Evolutionary conservation across 2,888 invertebrate genomes (phyloP), one percentile per base, ranked within the genome.

Genomic region (Nasonovia ribisnigri): DNA sequence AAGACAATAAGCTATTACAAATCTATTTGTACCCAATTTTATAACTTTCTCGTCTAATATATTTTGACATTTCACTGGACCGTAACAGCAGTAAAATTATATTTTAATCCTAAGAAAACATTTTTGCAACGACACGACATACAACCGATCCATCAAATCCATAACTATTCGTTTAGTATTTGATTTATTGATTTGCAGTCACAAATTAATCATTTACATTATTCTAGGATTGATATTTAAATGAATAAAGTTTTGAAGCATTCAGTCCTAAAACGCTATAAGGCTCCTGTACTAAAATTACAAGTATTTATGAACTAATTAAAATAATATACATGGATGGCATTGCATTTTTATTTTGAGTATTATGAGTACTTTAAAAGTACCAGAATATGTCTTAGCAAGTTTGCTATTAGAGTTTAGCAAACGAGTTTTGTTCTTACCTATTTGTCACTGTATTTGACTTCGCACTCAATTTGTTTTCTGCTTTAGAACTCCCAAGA

Each of bases 1-100:
- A 11, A 90, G 24, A 90, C 90, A 90, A 90, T 90, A 60, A n/a
- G 43, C 46, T 57, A 89, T 60, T 57, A 89, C 43, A 60, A 54
- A 88, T 42, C 13, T 54, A 13, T 88, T 88, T 88, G 46, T 57
- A 88, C 20, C 77, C 8, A 24, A 77, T 77, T 77, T 20, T 77
- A 77, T 77, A 77, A 77, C 54, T 88, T 42, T 13, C 54, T 54
- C 42, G 20, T 42, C 1, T 26, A 54, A 54, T 88, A 54, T 26
- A 88, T 54, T 57, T 16, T 11, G 42, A 42, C 3, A 88, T 54
- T 88, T 57, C 26, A 42, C 6, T 20, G 1, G 36, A 54, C 42
- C 42, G 5, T 42, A 84, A 84, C 42, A 43, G 4, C 16, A 26
- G 57, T 54, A 88, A 5, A 88, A 88, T 43, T 84, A 84, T 43